These are phyloP conservation scores for Ridgeia piscesae DNA, from an alignment of 1,140 invertebrate species.

Conservation along the genomic window DNA sequence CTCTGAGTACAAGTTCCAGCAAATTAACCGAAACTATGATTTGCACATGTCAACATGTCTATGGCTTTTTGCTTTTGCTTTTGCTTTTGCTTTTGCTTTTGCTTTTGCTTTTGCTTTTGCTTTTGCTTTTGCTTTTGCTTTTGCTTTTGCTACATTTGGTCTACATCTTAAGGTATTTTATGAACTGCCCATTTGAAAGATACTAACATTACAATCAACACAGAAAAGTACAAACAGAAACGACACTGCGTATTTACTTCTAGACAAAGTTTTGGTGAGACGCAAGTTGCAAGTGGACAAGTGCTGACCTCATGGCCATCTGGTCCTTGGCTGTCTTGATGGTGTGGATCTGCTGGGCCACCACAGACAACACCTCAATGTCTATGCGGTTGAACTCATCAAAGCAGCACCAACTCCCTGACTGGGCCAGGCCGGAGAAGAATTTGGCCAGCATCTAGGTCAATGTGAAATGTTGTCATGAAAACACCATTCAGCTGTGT, in stretches of 20 bases:
- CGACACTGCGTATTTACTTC: slow-evolving; percentile 54
- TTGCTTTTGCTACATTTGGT: too few relatives aligned
- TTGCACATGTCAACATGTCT: too few relatives aligned
- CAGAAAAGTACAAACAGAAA: slow-evolving; percentile 16
- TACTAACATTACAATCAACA: too few relatives aligned
- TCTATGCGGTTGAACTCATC: slow-evolving; percentile 90
- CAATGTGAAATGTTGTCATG: slow-evolving; percentile 83
- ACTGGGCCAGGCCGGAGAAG: slow-evolving; percentile 81
- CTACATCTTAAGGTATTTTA: too few relatives aligned
- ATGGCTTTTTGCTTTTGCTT: too few relatives aligned
- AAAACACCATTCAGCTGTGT: slow-evolving; percentile 65
- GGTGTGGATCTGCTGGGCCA: slow-evolving; percentile 57
- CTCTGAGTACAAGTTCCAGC: too few relatives aligned
- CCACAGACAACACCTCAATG: slow-evolving; percentile 82
- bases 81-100: too few relatives aligned
- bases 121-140: too few relatives aligned
- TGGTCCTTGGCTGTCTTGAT: slow-evolving; percentile 42
- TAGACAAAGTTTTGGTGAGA: slow-evolving; percentile 42
- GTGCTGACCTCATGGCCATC: slow-evolving; percentile 39
- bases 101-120: too few relatives aligned
- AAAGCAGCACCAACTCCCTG: slow-evolving; percentile 87
- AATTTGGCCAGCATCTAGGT: slow-evolving; percentile 62
- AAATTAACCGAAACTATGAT: too few relatives aligned
- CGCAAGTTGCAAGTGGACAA: slow-evolving; percentile 29
- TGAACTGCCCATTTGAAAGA: too few relatives aligned